phyloP scores from a whole-genome alignment of 2,797 vertebrate genomes.

The Diplodus puntazzo region DNA sequence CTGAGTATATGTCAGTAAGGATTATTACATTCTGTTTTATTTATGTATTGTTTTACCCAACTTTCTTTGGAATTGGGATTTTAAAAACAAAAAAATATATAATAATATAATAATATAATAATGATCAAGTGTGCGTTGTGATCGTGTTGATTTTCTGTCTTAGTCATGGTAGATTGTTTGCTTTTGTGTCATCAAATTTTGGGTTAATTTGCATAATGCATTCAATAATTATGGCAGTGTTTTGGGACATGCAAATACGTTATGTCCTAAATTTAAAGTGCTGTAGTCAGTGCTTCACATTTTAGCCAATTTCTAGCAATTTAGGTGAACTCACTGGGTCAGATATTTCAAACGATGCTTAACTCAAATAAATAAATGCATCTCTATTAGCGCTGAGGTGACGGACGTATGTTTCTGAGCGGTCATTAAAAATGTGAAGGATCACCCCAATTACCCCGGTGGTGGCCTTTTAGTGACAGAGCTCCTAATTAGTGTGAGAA shows the following conservation, averaged over 20 bases:
- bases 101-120: too few relatives aligned
- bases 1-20: too few relatives aligned
- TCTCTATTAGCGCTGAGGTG: constrained; percentile 71
- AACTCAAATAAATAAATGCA: constrained; percentile 68
- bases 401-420: constrained; percentile 74
- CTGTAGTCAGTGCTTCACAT: constrained; percentile 17
- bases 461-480: constrained; percentile 78
- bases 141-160: background rate
- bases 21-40: too few relatives aligned
- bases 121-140: too few relatives aligned
- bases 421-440: constrained; percentile 79
- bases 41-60: too few relatives aligned
- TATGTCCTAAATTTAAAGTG: background rate
- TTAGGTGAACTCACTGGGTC: constrained; percentile 38
- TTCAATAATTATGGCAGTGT: background rate
- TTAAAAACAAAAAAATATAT: too few relatives aligned
- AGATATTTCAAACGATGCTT: constrained; percentile 57
- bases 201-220: background rate
- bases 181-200: background rate
- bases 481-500: constrained; percentile 78
- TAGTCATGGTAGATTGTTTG: background rate
- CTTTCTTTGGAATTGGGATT: too few relatives aligned
- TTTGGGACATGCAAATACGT: background rate
- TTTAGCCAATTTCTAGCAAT: background rate
- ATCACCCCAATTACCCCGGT: constrained; percentile 80